Conservation (phyloP, 2,888 invertebrate species). For the Zelleria hepariella region DNA sequence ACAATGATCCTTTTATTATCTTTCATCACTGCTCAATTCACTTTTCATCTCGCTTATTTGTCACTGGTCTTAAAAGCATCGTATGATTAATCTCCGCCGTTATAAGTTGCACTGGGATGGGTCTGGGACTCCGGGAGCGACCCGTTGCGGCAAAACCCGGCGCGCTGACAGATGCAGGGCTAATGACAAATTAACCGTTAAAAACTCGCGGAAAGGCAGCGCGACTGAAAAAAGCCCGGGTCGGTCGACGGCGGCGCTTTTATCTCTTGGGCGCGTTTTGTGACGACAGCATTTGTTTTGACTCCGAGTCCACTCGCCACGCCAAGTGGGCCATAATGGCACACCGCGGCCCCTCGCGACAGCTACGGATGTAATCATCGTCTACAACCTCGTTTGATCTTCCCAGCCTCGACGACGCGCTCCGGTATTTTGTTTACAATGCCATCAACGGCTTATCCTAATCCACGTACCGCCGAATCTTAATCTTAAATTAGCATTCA, state of each 20-base stretch:
- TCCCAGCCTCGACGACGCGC: conserved; percentile 6
- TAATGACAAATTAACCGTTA: conserved; percentile 63
- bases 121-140: background rate
- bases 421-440: conserved; percentile 5
- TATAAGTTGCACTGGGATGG: background rate
- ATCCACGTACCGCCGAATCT: background rate
- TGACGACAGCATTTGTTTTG: conserved; percentile 45
- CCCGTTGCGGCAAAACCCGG: conserved; percentile 28
- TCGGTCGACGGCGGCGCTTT: conserved; percentile 30
- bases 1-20: background rate
- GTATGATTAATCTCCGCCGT: background rate
- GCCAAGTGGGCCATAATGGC: conserved; percentile 15
- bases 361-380: conserved; percentile 48
- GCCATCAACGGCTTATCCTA: background rate
- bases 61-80: background rate
- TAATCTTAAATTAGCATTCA: background rate
- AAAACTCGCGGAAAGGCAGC: conserved; percentile 47
- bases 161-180: conserved; percentile 53
- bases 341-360: conserved; percentile 14
- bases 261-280: conserved; percentile 38
- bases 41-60: background rate
- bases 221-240: conserved; percentile 32
- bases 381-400: conserved; percentile 54
- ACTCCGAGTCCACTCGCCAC: conserved; percentile 18
- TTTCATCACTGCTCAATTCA: background rate